These are phyloP conservation scores for Muraenolepis orangiensis DNA, from an alignment of 2,797 vertebrate species.

Conservation along the genomic window DNA sequence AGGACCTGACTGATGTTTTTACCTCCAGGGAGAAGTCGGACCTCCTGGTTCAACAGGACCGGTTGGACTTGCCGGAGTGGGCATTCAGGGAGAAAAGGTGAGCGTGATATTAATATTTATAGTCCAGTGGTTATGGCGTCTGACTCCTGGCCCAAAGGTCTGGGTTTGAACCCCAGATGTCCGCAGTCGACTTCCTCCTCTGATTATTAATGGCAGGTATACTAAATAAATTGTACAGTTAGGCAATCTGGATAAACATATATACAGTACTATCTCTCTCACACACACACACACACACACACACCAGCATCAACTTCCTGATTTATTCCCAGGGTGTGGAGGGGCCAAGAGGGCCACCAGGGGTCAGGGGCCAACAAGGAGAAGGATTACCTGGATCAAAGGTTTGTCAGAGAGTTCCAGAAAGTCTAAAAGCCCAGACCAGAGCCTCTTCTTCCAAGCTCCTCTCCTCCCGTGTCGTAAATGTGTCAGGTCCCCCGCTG, in stretches of 20 bases:
- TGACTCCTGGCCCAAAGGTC: background rate
- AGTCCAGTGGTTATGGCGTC: background rate
- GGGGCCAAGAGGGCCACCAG: conserved; percentile 81
- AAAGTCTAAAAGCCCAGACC: background rate
- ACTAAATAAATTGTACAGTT: background rate
- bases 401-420: conserved; percentile 62
- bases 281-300: background rate
- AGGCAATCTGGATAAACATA: background rate
- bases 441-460: background rate
- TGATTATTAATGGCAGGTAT: background rate
- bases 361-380: conserved; percentile 79
- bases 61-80: conserved; percentile 74
- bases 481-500: background rate
- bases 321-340: conserved; percentile 74
- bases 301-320: background rate
- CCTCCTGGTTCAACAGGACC: conserved; percentile 76
- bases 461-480: background rate
- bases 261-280: background rate
- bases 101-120: background rate
- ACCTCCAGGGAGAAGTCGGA: conserved; percentile 78
- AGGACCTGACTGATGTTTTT: conserved; percentile 30
- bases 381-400: conserved; percentile 84
- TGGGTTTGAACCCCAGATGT: background rate
- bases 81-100: conserved; percentile 87
- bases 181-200: background rate